Percentiles rank a stretch among this genome's conserved stretches.
These are phyloP conservation scores for Saxidomus purpurata DNA, from an alignment of 1,140 invertebrate species.

Conservation along the genomic window DNA sequence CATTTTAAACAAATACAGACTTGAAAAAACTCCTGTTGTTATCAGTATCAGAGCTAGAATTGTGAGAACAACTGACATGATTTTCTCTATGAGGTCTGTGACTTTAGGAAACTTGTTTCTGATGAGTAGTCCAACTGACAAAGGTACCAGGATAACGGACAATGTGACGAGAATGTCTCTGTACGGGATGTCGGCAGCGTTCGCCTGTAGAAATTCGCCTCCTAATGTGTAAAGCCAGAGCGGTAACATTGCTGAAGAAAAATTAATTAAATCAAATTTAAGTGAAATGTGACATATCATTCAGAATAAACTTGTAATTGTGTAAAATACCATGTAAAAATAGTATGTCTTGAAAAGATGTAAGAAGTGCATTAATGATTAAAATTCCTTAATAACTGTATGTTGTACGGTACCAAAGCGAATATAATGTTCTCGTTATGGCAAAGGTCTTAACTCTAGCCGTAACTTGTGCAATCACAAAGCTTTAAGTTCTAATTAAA, in stretches of 20 bases:
- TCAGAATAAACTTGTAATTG: background rate
- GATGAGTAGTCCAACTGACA: conserved; percentile 91
- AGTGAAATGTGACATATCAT: background rate
- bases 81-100: conserved; percentile 43
- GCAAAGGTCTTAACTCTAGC: too few species aligned
- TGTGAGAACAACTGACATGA: conserved; percentile 90
- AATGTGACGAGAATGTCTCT: conserved; percentile 92
- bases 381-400: too few species aligned
- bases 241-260: conserved; percentile 94
- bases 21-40: conserved; percentile 95
- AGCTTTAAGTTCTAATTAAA: too few species aligned
- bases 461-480: too few species aligned
- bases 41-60: conserved; percentile 94
- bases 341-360: too few species aligned
- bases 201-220: conserved; percentile 89
- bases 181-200: conserved; percentile 91
- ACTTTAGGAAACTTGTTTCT: conserved; percentile 87
- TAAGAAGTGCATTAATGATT: too few species aligned
- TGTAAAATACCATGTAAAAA: too few species aligned
- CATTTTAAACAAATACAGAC: conserved; percentile 95
- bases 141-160: conserved; percentile 92
- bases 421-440: too few species aligned
- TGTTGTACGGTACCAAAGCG: too few species aligned
- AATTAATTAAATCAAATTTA: too few species aligned
- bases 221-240: conserved; percentile 97